These are phyloP conservation scores for silkworm (Bombyx mori) DNA, from an alignment of 1,140 invertebrate species.

Conservation along the genomic window DNA sequence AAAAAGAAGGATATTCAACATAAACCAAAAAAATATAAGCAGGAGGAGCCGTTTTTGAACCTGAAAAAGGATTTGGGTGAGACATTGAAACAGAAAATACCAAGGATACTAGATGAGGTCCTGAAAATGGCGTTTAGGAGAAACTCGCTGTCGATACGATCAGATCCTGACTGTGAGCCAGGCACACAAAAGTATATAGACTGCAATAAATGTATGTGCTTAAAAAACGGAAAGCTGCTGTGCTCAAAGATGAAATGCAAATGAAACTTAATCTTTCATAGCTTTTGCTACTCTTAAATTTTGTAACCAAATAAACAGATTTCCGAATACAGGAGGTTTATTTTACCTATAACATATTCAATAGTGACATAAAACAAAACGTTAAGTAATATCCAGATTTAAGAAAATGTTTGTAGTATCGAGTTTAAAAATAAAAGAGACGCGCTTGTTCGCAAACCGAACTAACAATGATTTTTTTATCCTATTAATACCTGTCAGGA, in stretches of 20 bases:
- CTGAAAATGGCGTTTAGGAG: constrained; percentile 29
- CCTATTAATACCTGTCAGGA: too few species aligned
- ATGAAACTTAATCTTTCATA: constrained; percentile 11
- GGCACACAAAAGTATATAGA: constrained; percentile 13
- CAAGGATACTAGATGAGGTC: constrained; percentile 24
- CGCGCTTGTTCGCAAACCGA: too few species aligned
- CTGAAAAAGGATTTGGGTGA: not conserved
- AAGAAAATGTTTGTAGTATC: too few species aligned
- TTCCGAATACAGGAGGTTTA: too few species aligned
- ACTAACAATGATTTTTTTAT: too few species aligned
- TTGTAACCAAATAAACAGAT: not conserved
- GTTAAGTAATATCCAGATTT: too few species aligned
- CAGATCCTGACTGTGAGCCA: constrained; percentile 23
- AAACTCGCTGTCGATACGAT: constrained; percentile 28
- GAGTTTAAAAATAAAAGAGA: too few species aligned
- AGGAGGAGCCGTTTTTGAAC: not conserved
- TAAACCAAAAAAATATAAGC: not conserved
- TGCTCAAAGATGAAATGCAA: constrained; percentile 36
- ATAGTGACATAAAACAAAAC: not conserved
- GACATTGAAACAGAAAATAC: constrained; percentile 14
- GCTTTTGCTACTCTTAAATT: constrained; percentile 1
- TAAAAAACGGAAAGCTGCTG: constrained; percentile 41
- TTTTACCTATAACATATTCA: not conserved
- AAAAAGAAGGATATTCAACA: not conserved
- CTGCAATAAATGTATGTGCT: constrained; percentile 46